These are phyloP conservation scores for Actias luna DNA, from an alignment of 2,888 invertebrate genomes.

Conservation along the genomic window DNA sequence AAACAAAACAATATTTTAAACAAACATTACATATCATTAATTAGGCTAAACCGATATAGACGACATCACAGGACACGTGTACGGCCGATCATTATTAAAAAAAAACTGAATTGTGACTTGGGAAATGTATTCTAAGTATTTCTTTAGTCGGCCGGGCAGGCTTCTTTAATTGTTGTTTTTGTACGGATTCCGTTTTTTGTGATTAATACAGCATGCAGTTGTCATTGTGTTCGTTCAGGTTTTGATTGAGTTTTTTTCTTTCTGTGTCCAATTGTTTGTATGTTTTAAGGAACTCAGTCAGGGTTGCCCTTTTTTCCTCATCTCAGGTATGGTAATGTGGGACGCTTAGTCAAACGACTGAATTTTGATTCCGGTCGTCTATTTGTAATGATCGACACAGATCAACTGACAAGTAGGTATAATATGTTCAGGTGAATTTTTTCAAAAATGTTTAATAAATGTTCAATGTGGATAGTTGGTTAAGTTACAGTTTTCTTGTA, in stretches of 20 bases:
- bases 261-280: constrained; percentile 71
- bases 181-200: constrained; percentile 80
- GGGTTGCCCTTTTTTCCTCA: constrained; percentile 47
- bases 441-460: neutral
- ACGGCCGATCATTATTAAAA: constrained; percentile 51
- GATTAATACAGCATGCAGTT: constrained; percentile 80
- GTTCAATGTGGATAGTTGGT: too few relatives aligned
- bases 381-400: neutral
- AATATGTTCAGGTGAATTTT: neutral
- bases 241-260: constrained; percentile 71
- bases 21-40: constrained; percentile 73
- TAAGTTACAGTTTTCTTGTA: too few relatives aligned
- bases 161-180: constrained; percentile 80
- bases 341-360: constrained; percentile 69
- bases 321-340: constrained; percentile 59
- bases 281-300: constrained; percentile 69
- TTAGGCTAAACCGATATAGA: constrained; percentile 79
- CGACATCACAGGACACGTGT: constrained; percentile 74
- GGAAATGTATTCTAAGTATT: constrained; percentile 75
- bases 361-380: constrained; percentile 53
- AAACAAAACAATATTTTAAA: neutral
- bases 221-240: constrained; percentile 78
- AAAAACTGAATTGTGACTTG: constrained; percentile 40
- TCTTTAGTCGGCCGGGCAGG: constrained; percentile 60
- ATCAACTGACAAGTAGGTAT: neutral